phyloP scores from a whole-genome alignment of 2,888 invertebrate species.

The Sericinus montela region DNA sequence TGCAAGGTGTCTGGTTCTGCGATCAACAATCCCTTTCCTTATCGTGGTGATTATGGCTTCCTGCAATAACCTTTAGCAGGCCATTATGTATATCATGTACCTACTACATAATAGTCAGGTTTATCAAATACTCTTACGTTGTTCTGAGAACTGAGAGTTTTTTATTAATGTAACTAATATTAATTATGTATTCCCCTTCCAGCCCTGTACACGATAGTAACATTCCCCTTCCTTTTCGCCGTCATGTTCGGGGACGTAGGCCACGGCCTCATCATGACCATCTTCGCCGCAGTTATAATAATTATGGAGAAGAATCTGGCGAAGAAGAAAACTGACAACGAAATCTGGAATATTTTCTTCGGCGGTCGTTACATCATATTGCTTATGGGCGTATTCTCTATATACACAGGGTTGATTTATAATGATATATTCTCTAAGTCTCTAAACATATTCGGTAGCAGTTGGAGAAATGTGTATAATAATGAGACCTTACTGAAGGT shows the following conservation, averaged over 20 bases:
- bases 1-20: too few relatives aligned
- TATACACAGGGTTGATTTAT: constrained; percentile 87
- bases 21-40: too few relatives aligned
- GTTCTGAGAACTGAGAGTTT: too few relatives aligned
- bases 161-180: too few relatives aligned
- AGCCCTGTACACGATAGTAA: constrained; percentile 86
- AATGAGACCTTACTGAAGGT: constrained; percentile 43
- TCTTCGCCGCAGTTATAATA: constrained; percentile 82
- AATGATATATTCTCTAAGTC: constrained; percentile 87
- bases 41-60: too few relatives aligned
- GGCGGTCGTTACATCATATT: constrained; percentile 86
- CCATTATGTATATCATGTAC: too few relatives aligned
- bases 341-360: constrained; percentile 87
- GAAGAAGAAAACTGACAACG: constrained; percentile 71
- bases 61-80: too few relatives aligned
- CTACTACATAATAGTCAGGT: too few relatives aligned
- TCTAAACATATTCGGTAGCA: constrained; percentile 83
- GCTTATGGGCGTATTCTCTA: constrained; percentile 86
- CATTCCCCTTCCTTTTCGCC: constrained; percentile 88
- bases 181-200: constrained; percentile 20
- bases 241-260: constrained; percentile 90
- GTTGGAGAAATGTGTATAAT: constrained; percentile 76
- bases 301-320: constrained; percentile 80
- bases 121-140: too few relatives aligned
- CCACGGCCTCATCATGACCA: constrained; percentile 84